Evolutionary conservation across 1,140 invertebrate species (phyloP).

Genomic region (Cotesia glomerata): DNA sequence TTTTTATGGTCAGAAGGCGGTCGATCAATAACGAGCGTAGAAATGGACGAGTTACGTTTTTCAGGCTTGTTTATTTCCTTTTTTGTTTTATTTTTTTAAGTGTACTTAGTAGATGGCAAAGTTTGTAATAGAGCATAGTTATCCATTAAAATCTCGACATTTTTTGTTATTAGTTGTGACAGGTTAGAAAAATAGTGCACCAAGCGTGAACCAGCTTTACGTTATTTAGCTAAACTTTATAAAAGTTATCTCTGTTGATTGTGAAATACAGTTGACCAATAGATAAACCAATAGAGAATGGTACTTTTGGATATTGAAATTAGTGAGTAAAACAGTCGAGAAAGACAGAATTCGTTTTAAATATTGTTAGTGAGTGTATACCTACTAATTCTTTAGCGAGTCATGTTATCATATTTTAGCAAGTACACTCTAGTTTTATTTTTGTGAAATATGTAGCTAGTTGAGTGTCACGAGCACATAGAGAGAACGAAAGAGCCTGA

Average conservation of each 20-base stretch:
- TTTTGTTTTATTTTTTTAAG: background rate
- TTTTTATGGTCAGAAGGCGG: no score
- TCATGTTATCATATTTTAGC: no score
- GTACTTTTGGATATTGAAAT: slow-evolving; percentile 4
- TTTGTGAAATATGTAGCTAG: background rate
- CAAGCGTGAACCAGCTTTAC: background rate
- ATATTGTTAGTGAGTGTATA: no score
- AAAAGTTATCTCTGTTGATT: slow-evolving; percentile 3
- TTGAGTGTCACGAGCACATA: background rate
- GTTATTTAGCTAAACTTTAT: slow-evolving; percentile 1
- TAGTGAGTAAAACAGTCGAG: background rate
- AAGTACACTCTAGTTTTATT: background rate
- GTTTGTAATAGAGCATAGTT: slow-evolving; percentile 5
- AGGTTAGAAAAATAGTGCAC: background rate
- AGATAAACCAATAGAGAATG: background rate
- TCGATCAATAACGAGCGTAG: background rate
- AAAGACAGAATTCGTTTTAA: background rate
- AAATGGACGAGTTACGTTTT: background rate
- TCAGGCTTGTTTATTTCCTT: background rate
- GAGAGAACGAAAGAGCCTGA: background rate
- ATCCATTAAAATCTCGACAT: background rate
- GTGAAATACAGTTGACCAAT: background rate
- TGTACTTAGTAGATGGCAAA: slow-evolving; percentile 12
- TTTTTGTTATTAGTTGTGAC: slow-evolving; percentile 25
- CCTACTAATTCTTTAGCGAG: no score